Evolutionary conservation across 2,113 vertebrate species (phyloP).

Genomic region (Marmota monax): DNA sequence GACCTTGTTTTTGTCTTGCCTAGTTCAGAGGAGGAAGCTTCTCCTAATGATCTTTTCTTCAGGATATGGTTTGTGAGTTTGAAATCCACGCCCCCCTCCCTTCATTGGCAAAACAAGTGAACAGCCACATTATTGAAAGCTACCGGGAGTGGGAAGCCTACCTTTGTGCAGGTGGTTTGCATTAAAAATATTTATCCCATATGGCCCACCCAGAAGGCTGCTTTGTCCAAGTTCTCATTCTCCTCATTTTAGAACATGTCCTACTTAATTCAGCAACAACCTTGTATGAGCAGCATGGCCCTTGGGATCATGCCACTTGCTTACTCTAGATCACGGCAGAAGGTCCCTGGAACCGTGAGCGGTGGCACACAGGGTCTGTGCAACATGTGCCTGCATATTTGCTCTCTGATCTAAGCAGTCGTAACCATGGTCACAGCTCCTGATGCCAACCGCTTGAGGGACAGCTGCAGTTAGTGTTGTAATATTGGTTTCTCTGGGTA

Average conservation of each 20-base stretch:
- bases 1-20: background rate
- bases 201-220: background rate
- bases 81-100: background rate
- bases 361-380: rapidly evolving
- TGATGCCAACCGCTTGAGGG: background rate
- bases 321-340: background rate
- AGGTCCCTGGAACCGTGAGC: background rate
- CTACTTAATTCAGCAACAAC: background rate
- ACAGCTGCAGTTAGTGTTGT: background rate
- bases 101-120: background rate
- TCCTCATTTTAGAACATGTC: background rate
- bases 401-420: background rate
- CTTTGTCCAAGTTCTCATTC: background rate
- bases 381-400: background rate
- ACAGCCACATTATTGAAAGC: background rate
- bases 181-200: background rate
- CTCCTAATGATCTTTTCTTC: slow-evolving; percentile 17
- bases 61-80: background rate
- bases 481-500: background rate
- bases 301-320: background rate
- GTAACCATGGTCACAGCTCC: background rate
- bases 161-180: background rate
- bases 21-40: background rate
- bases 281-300: background rate
- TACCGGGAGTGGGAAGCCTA: background rate